Base-by-base conservation (phyloP, 64 coral and sea anemone genomes). In the Montipora sp. region DNA sequence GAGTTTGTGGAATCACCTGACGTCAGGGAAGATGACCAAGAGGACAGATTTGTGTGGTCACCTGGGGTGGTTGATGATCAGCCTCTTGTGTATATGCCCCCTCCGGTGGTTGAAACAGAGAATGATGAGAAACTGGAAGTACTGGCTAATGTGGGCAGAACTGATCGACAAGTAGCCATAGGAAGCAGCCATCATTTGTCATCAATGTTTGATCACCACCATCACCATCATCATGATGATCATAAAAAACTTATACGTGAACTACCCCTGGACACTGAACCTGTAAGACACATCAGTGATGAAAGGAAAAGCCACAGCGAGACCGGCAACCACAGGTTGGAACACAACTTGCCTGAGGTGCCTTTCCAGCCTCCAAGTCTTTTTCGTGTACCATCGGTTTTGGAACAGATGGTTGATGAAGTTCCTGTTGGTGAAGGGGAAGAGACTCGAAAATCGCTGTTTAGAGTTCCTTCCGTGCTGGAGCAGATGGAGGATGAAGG, bases 381-480 rank as follows among this genome's bases (percentile, higher is more conserved):
- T 16, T 97, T 71, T 48, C 89, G 90, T 47, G 92, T 97, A 48
- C 95, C 95, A 58, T 90, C 92, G 6, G 84, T 97, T 2, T 58
- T 97, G 13, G 95, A 97, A 19, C 95, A 97, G 65, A 97, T 97
- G 95, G 77, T 92, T 4, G 83, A 90, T 20, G 88, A 94, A 15
- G 75, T 16, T 3, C 91, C 83, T 8, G 84, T 75, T 0, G 59
- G 50, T 3, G 44, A 10, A 3, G 45, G 43, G 19, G 82, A 51
- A 51, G 44, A 46, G 19, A 23, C 47, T 5, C 15, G 9, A 15
- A 67, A 59, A 21, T 77, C 81, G 6, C 48, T 97, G 23, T 97
- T 59, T 73, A 77, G 90, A 13, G 92, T 97, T 36, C 95, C 95
- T 61, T 90, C 92, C 0, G 90, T 97, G 1, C 43, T 97, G 19